These are phyloP conservation scores for Saguinus midas DNA, from an alignment of 2,113 vertebrate genomes.

Conservation along the genomic window DNA sequence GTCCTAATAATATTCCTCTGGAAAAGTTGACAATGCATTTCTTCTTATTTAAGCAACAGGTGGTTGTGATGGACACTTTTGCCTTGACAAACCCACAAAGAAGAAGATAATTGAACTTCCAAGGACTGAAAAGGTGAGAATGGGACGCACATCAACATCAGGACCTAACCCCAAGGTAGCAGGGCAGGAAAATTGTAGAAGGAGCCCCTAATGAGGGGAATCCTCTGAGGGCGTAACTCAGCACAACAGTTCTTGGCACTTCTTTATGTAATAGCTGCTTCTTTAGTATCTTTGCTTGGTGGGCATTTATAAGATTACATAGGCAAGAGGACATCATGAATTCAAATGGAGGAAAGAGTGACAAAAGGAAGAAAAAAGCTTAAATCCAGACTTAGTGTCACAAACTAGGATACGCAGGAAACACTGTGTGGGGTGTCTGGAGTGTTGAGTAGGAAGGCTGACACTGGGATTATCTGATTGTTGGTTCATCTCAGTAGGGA, in stretches of 20 bases:
- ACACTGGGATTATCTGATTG: not conserved
- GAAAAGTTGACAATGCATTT: not conserved
- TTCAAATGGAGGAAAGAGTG: not conserved
- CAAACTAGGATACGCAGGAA: not conserved
- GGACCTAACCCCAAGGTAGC: not conserved
- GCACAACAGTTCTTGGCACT: not conserved
- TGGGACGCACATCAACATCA: not conserved
- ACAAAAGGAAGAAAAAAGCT: not conserved
- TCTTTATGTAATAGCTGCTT: not conserved
- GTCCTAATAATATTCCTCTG: not conserved
- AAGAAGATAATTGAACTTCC: not conserved
- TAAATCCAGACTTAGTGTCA: not conserved
- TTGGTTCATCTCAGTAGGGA: not conserved
- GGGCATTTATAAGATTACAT: not conserved
- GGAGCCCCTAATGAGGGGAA: not conserved
- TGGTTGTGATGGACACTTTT: not conserved
- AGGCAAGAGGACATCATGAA: not conserved
- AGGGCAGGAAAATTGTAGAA: not conserved
- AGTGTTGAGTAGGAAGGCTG: not conserved
- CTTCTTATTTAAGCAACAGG: not conserved
- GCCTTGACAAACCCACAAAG: not conserved
- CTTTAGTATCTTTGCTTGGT: not conserved
- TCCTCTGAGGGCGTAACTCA: not conserved
- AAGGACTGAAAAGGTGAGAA: not conserved
- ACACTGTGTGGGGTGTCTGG: not conserved